Conservation (phyloP, 2,888 invertebrate species). For the Ceriagrion tenellum region DNA sequence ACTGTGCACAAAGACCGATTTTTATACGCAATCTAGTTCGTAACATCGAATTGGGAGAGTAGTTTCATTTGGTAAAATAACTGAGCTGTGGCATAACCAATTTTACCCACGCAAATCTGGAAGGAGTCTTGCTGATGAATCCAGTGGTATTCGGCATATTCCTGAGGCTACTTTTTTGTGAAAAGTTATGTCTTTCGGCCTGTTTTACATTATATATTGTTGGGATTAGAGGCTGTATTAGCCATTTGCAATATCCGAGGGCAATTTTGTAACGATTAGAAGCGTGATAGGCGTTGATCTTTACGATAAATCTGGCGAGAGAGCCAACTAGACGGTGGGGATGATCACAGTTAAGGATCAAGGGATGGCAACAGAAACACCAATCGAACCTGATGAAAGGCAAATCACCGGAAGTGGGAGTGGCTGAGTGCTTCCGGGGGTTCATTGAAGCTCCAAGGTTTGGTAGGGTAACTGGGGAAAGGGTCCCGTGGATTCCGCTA, state of each 20-base stretch:
- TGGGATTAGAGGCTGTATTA: no score
- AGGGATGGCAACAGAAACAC: neutral
- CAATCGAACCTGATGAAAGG: neutral
- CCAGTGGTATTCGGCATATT: no score
- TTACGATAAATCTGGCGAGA: neutral
- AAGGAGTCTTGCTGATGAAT: no score
- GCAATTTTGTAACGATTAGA: neutral
- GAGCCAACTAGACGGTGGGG: neutral
- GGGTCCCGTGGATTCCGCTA: neutral
- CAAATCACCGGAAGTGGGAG: constrained; percentile 28
- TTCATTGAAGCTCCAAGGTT: neutral
- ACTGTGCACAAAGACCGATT: no score
- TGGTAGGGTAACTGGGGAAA: neutral
- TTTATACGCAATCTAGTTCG: no score
- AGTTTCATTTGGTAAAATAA: no score
- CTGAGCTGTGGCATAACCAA: no score
- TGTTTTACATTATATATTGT: no score
- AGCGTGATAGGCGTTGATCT: neutral
- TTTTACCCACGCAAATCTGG: no score
- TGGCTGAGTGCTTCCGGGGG: neutral
- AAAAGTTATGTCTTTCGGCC: no score
- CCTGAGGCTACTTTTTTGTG: no score
- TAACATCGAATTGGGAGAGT: no score
- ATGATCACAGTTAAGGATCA: neutral
- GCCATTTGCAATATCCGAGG: neutral